Percentiles rank a stretch among this genome's conserved stretches.
phyloP scores from a whole-genome alignment of 2,797 vertebrate genomes.

The Scarus forsteni region DNA sequence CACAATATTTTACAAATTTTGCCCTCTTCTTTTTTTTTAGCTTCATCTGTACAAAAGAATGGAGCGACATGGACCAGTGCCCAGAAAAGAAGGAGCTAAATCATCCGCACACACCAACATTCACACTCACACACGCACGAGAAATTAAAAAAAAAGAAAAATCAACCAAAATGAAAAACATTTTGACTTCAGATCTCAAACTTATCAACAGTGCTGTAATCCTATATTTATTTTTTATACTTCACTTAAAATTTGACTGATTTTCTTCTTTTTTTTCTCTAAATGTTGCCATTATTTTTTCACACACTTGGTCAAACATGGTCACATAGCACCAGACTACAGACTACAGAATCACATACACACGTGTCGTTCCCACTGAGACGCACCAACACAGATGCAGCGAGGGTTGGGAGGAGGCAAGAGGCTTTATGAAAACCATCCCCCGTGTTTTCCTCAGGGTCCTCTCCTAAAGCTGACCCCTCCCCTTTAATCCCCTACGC shows the following conservation, averaged over 20 bases:
- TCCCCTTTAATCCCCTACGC: slow-evolving; percentile 60
- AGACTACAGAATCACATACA: slow-evolving; percentile 97
- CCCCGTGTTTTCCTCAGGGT: slow-evolving; percentile 25
- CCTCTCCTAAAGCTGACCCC: slow-evolving; percentile 55
- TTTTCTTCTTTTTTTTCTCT: slow-evolving; percentile 72
- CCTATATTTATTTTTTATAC: slow-evolving; percentile 79
- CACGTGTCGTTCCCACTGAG: slow-evolving; percentile 90
- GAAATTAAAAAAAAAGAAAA: slow-evolving; percentile 69
- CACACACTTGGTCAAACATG: slow-evolving; percentile 87
- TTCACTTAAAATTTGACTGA: slow-evolving; percentile 88
- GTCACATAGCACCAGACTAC: slow-evolving; percentile 97
- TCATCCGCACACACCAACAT: slow-evolving; percentile 77
- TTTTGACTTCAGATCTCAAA: slow-evolving; percentile 84
- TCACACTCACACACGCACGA: slow-evolving; percentile 71
- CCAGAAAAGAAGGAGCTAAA: slow-evolving; percentile 83
- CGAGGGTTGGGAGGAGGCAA: slow-evolving; percentile 65
- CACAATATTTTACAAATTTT: slow-evolving; percentile 99
- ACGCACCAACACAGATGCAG: slow-evolving; percentile 83
- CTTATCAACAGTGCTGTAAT: slow-evolving; percentile 85
- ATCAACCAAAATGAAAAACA: slow-evolving; percentile 66
- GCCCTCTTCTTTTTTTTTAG: slow-evolving; percentile 89
- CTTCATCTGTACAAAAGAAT: slow-evolving; percentile 97
- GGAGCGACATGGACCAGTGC: slow-evolving; percentile 86
- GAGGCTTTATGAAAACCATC: slow-evolving; percentile 46
- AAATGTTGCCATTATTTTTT: slow-evolving; percentile 77